Conservation (phyloP, 2,797 vertebrate species). For the Xenentodon cancila region DNA sequence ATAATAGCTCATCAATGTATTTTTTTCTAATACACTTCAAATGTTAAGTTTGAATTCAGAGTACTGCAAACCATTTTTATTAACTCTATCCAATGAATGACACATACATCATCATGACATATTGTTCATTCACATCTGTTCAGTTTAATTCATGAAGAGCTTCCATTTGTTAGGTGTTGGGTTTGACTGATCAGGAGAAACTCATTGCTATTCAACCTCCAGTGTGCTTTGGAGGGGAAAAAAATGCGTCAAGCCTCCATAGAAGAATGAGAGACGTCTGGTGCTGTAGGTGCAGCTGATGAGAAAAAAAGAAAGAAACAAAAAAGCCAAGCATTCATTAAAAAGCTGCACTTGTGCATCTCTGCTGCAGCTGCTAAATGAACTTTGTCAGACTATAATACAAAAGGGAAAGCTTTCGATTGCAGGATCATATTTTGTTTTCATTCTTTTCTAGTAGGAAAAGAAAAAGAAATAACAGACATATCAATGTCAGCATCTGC, state of each 20-base stretch:
- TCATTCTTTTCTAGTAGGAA: constrained; percentile 9
- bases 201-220: constrained; percentile 14
- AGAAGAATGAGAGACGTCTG: neutral
- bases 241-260: neutral
- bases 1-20: constrained; percentile 6
- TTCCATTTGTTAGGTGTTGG: constrained; percentile 11
- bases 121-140: constrained; percentile 24
- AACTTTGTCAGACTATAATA: constrained; percentile 6
- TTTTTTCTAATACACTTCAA: neutral
- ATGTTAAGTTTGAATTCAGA: no score
- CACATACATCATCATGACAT: neutral
- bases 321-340: constrained; percentile 11
- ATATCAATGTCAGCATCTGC: constrained; percentile 4
- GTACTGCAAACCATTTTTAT: no score
- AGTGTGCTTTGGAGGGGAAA: neutral
- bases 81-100: no score
- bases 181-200: constrained; percentile 19
- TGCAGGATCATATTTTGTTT: constrained; percentile 16
- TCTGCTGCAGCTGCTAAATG: constrained; percentile 3
- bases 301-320: neutral
- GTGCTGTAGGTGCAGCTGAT: constrained; percentile 12
- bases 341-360: constrained; percentile 6
- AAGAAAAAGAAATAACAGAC: constrained; percentile 13
- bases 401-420: constrained; percentile 10
- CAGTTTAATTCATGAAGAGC: constrained; percentile 8